Evolutionary conservation across 2,888 invertebrate genomes (phyloP).

Genomic region (Hypsopygia costalis): DNA sequence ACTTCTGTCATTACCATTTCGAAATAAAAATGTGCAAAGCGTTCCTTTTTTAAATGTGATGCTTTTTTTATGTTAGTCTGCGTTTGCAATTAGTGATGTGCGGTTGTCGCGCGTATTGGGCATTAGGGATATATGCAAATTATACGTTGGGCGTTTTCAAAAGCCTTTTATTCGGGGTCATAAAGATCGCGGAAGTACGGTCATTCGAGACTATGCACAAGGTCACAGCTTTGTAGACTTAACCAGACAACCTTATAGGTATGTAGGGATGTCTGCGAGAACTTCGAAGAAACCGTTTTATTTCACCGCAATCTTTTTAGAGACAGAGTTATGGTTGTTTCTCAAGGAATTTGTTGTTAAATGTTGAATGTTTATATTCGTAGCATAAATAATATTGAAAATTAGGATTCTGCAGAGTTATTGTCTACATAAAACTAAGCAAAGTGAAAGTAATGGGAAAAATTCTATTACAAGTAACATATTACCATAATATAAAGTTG

Average conservation of each 20-base stretch:
- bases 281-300: slow-evolving; percentile 43
- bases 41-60: slow-evolving; percentile 76
- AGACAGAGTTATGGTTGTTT: slow-evolving; percentile 52
- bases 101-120: slow-evolving; percentile 61
- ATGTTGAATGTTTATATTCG: not conserved
- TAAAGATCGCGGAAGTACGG: slow-evolving; percentile 53
- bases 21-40: slow-evolving; percentile 78
- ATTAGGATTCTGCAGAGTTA: too few relatives aligned
- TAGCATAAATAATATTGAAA: too few relatives aligned
- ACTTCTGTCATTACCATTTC: slow-evolving; percentile 67
- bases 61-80: slow-evolving; percentile 78
- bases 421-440: too few relatives aligned
- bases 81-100: slow-evolving; percentile 79
- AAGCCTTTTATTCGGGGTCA: slow-evolving; percentile 47
- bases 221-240: slow-evolving; percentile 39
- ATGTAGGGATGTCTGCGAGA: slow-evolving; percentile 31
- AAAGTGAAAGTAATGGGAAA: too few relatives aligned
- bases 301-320: slow-evolving; percentile 58
- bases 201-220: slow-evolving; percentile 46
- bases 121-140: slow-evolving; percentile 69
- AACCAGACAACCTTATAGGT: slow-evolving; percentile 18
- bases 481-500: too few relatives aligned
- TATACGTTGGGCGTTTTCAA: slow-evolving; percentile 32
- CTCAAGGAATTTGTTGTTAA: slow-evolving; percentile 20
- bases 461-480: too few relatives aligned